phyloP scores from a whole-genome alignment of 92 coral and sea anemone genomes.

The Epizoanthus stellaris region DNA sequence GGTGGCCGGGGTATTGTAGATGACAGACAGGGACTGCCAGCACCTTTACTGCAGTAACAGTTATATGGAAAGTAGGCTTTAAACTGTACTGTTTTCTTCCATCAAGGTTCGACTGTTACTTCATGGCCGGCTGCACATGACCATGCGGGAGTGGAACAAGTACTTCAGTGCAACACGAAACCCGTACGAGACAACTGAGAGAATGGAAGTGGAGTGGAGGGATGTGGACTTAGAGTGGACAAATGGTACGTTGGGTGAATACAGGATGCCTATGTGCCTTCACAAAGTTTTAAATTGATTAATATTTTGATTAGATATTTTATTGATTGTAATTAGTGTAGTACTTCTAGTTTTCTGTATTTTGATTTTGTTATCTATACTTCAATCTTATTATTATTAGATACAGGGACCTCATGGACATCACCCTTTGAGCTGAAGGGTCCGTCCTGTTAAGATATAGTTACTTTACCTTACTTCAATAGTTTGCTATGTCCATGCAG shows the following conservation, averaged over 20 bases:
- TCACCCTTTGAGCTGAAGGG: no score
- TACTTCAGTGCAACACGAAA: conserved; percentile 95
- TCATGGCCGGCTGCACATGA: conserved; percentile 93
- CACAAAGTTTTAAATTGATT: neutral
- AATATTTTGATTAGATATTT: no score
- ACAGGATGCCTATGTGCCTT: neutral
- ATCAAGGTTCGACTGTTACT: conserved; percentile 85
- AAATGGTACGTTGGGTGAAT: conserved; percentile 63
- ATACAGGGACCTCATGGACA: no score
- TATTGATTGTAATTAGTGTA: no score
- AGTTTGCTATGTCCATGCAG: no score
- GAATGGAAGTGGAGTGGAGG: conserved; percentile 95
- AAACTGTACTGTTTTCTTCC: conserved; percentile 13
- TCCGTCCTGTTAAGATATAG: no score
- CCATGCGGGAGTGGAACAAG: conserved; percentile 88
- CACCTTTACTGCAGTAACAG: neutral
- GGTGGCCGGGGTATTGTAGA: neutral
- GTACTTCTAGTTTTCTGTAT: no score
- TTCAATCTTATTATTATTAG: no score
- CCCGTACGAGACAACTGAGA: conserved; percentile 92
- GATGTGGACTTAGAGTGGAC: conserved; percentile 93
- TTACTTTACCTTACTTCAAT: no score
- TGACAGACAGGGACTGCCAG: neutral
- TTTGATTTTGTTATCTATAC: no score
- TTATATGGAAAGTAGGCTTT: neutral